Percentiles rank a stretch among this genome's conserved stretches.
These are phyloP conservation scores for Aphelenchoides avenae DNA, from an alignment of 1,140 invertebrate species.

Conservation along the genomic window DNA sequence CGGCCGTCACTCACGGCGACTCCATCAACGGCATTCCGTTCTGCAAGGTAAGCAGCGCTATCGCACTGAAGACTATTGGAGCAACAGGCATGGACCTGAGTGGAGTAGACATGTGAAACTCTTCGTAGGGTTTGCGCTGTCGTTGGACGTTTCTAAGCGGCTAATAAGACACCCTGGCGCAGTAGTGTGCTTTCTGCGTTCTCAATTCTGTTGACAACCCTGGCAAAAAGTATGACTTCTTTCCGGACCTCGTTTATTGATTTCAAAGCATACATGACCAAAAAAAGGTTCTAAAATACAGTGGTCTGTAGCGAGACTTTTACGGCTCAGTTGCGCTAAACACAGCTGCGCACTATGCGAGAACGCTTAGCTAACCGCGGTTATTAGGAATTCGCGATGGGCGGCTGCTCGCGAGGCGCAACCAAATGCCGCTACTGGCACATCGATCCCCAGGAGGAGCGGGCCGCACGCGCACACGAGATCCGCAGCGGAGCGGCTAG, in stretches of 20 bases:
- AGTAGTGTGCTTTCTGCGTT: not conserved
- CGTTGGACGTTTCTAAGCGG: constrained; percentile 9
- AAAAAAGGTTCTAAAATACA: too few relatives aligned
- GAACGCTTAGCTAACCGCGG: too few relatives aligned
- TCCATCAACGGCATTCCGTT: constrained; percentile 55
- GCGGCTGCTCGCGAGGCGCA: constrained; percentile 18
- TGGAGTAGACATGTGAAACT: constrained; percentile 43
- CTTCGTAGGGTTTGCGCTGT: constrained; percentile 38
- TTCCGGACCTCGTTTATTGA: too few relatives aligned
- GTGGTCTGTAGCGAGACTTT: too few relatives aligned
- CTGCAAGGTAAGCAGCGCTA: too few relatives aligned
- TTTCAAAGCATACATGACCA: too few relatives aligned
- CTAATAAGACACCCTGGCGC: not conserved
- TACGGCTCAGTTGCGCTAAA: too few relatives aligned
- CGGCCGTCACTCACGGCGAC: constrained; percentile 44
- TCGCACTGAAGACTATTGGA: too few relatives aligned
- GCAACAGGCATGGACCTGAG: too few relatives aligned
- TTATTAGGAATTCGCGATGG: constrained; percentile 27
- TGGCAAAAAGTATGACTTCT: too few relatives aligned
- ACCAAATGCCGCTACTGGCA: constrained; percentile 31
- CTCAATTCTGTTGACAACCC: not conserved
- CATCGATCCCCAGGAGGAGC: constrained; percentile 27
- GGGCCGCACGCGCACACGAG: constrained; percentile 15
- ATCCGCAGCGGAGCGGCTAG: too few relatives aligned
- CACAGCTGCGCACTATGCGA: too few relatives aligned